Percentiles rank a stretch among this genome's conserved stretches.
These are phyloP conservation scores for Sorex maritimensis DNA, from an alignment of 2,797 vertebrate genomes.

Conservation along the genomic window DNA sequence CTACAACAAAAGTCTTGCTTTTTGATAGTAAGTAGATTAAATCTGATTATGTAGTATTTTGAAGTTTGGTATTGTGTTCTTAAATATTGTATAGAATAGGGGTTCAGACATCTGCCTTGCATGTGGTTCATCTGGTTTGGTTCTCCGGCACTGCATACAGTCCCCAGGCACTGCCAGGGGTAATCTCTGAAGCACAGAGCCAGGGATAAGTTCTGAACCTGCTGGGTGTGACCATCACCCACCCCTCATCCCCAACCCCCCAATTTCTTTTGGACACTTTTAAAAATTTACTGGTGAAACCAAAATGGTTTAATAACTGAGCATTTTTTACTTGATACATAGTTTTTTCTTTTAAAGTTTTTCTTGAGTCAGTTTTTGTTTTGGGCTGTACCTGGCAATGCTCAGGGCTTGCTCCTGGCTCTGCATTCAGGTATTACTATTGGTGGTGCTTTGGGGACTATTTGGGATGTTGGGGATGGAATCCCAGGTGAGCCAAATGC, in stretches of 20 bases:
- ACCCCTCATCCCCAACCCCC: not conserved
- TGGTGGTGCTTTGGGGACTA: no score
- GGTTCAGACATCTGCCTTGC: not conserved
- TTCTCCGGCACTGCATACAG: no score
- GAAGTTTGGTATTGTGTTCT: conserved; percentile 37
- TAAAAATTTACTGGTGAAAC: no score
- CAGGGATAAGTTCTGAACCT: no score
- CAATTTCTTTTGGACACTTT: not conserved
- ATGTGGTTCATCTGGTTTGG: no score
- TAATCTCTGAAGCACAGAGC: no score
- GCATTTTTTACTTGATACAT: not conserved
- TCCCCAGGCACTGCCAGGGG: no score
- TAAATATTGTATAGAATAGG: conserved; percentile 24
- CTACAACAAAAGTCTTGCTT: conserved; percentile 23
- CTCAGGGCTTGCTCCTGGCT: no score
- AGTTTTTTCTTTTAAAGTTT: not conserved
- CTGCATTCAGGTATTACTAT: no score
- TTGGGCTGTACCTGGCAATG: no score
- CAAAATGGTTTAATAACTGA: not conserved
- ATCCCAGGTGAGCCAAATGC: no score
- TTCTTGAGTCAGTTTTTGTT: not conserved
- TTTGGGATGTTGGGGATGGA: not conserved
- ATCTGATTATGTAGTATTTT: not conserved
- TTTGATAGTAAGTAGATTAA: conserved; percentile 56
- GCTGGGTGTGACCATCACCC: no score